These are phyloP conservation scores for Epinotia bilunana DNA, from an alignment of 2,888 invertebrate species.

Conservation along the genomic window DNA sequence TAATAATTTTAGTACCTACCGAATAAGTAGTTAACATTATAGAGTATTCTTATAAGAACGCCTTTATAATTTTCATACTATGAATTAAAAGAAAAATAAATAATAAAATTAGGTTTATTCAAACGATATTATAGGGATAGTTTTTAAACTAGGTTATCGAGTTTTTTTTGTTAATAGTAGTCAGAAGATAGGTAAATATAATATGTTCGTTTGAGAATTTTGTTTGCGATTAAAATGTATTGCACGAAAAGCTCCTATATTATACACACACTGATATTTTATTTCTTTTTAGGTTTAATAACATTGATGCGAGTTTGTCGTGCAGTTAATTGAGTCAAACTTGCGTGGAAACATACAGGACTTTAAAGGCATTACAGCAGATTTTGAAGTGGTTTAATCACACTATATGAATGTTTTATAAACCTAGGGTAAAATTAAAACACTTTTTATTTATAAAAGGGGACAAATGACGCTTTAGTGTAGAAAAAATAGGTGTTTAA, in stretches of 20 bases:
- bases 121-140: too few species aligned
- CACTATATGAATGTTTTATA: neutral
- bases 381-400: constrained; percentile 15
- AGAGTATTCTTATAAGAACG: too few species aligned
- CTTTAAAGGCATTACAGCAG: neutral
- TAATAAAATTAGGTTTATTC: too few species aligned
- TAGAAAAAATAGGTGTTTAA: constrained; percentile 59
- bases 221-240: too few species aligned
- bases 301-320: constrained; percentile 28
- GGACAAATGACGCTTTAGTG: constrained; percentile 85
- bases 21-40: too few species aligned
- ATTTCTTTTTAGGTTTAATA: constrained; percentile 48
- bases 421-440: constrained; percentile 47
- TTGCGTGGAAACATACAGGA: constrained; percentile 16
- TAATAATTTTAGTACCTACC: too few species aligned
- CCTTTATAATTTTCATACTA: too few species aligned
- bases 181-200: too few species aligned
- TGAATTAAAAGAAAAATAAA: too few species aligned
- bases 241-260: neutral
- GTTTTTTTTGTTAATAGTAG: too few species aligned
- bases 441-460: constrained; percentile 61
- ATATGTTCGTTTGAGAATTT: too few species aligned
- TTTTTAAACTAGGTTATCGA: too few species aligned
- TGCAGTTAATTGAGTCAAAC: constrained; percentile 33
- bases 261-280: neutral